These are phyloP conservation scores for Rhynchonycteris naso DNA, from an alignment of 2,797 vertebrate genomes.

Conservation along the genomic window DNA sequence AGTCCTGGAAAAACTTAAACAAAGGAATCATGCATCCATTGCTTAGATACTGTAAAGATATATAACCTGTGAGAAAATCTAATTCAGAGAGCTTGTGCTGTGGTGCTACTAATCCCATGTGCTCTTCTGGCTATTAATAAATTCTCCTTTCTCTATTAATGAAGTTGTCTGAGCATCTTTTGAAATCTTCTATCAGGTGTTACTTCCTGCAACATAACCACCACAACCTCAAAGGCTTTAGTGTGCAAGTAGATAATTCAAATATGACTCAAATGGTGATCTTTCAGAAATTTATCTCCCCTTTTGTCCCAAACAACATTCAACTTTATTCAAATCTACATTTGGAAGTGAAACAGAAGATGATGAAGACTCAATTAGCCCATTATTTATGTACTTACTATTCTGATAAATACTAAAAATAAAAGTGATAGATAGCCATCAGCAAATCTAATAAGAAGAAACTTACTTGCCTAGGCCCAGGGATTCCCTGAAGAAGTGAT, in stretches of 20 bases:
- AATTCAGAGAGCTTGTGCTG: no score
- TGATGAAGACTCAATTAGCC: background rate
- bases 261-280: background rate
- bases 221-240: background rate
- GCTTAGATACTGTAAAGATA: no score
- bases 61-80: no score
- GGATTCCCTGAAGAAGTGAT: background rate
- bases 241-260: background rate
- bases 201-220: background rate
- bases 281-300: background rate
- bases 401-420: slow-evolving; percentile 2
- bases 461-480: background rate
- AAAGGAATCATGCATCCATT: no score
- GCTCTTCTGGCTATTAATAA: no score
- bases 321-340: slow-evolving; percentile 11
- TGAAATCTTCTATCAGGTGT: no score
- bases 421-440: background rate
- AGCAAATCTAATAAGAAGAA: background rate
- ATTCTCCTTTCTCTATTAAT: no score
- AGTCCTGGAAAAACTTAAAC: no score
- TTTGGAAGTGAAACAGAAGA: background rate
- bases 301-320: background rate
- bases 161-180: no score
- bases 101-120: no score
- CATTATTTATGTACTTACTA: slow-evolving; percentile 9